These are phyloP conservation scores for Pyralis farinalis DNA, from an alignment of 2,888 invertebrate genomes.

Conservation along the genomic window DNA sequence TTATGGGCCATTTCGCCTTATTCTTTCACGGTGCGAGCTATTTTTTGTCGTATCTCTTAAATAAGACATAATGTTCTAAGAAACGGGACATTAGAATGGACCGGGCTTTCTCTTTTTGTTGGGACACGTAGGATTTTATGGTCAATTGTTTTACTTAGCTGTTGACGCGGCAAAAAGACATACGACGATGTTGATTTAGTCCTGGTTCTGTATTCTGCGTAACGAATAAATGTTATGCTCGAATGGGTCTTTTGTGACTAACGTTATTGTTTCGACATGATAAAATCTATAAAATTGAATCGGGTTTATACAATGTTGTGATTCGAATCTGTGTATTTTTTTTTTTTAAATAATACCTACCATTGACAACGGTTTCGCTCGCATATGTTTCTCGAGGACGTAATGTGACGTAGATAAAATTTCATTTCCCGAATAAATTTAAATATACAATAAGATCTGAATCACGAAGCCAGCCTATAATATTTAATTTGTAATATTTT, in stretches of 20 bases:
- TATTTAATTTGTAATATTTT: too few relatives aligned
- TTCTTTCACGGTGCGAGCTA: constrained; percentile 57
- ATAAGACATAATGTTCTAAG: constrained; percentile 79
- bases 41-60: constrained; percentile 72
- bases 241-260: constrained; percentile 4
- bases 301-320: too few relatives aligned
- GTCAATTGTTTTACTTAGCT: constrained; percentile 72
- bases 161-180: constrained; percentile 57
- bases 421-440: too few relatives aligned
- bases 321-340: too few relatives aligned
- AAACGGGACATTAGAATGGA: constrained; percentile 73
- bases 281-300: too few relatives aligned
- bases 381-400: too few relatives aligned
- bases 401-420: too few relatives aligned
- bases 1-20: constrained; percentile 72
- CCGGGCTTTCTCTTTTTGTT: constrained; percentile 72
- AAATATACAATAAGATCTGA: too few relatives aligned
- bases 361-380: too few relatives aligned
- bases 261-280: constrained; percentile 6
- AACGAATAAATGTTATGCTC: constrained; percentile 1
- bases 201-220: constrained; percentile 3
- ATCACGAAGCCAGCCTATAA: too few relatives aligned
- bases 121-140: constrained; percentile 75
- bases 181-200: constrained; percentile 26
- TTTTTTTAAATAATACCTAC: too few relatives aligned